Percentiles rank a stretch among this genome's conserved stretches.
Conservation (phyloP, 2,888 invertebrate genomes). For the Eristalis pertinax region DNA sequence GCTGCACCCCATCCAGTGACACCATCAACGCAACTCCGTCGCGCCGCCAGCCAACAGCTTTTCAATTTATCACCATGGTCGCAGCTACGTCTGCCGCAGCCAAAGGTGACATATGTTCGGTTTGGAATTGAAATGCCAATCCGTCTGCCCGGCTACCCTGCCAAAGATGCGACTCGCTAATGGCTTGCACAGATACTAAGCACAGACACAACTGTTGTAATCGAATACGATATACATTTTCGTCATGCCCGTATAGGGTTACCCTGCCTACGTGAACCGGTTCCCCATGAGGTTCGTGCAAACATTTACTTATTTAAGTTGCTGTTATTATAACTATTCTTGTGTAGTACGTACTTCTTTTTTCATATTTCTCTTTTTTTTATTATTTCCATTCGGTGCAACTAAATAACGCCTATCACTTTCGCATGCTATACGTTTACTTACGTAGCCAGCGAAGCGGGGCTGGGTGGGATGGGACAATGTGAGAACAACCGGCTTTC, state of each 20-base stretch:
- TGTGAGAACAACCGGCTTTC: conserved; percentile 32
- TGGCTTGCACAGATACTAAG: conserved; percentile 14
- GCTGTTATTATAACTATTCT: neutral
- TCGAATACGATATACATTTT: conserved; percentile 45
- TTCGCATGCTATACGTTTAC: conserved; percentile 26
- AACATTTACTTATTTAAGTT: conserved; percentile 35
- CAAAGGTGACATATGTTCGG: conserved; percentile 52
- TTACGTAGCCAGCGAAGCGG: neutral
- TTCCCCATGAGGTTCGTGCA: conserved; percentile 39
- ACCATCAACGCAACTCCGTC: conserved; percentile 14
- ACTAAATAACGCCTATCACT: conserved; percentile 39
- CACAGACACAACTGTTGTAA: conserved; percentile 35
- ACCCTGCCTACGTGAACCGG: conserved; percentile 58
- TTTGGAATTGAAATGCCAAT: conserved; percentile 59
- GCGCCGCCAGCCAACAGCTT: conserved; percentile 14
- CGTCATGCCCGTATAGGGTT: conserved; percentile 56
- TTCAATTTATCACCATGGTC: conserved; percentile 36
- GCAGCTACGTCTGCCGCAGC: conserved; percentile 1
- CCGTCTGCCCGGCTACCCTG: conserved; percentile 31
- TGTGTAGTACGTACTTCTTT: neutral
- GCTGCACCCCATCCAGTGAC: conserved; percentile 27
- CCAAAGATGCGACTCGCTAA: conserved; percentile 39
- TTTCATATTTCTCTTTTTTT: neutral
- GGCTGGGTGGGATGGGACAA: neutral
- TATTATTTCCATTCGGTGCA: conserved; percentile 17